A percentile compares a stretch with the other conserved stretches of the same genome.
Conservation (phyloP, 2,888 invertebrate species). For the Miltochrista miniata region DNA sequence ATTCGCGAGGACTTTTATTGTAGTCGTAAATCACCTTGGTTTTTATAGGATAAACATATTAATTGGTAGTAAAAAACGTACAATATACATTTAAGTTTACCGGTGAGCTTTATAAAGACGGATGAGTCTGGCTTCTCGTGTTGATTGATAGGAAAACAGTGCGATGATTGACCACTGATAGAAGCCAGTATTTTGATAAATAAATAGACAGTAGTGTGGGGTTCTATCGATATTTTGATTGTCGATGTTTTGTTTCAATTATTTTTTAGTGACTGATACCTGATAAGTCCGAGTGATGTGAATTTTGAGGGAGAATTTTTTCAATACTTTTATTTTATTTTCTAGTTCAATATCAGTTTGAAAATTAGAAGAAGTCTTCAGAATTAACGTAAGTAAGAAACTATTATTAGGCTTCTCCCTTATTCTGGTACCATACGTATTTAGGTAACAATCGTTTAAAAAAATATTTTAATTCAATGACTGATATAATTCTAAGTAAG, state of each 20-base stretch:
- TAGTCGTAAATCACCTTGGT: slow-evolving; percentile 59
- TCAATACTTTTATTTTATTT: too few species aligned
- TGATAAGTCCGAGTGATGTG: neutral
- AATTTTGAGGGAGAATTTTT: too few species aligned
- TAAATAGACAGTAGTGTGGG: slow-evolving; percentile 65
- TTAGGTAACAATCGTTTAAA: too few species aligned
- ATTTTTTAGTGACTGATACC: neutral
- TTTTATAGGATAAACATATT: slow-evolving; percentile 70
- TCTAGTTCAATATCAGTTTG: too few species aligned
- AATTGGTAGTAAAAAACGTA: slow-evolving; percentile 70
- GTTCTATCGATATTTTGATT: slow-evolving; percentile 28
- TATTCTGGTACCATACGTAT: too few species aligned
- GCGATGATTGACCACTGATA: slow-evolving; percentile 76
- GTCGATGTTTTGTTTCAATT: neutral
- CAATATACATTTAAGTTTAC: slow-evolving; percentile 72
- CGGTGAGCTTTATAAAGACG: slow-evolving; percentile 73
- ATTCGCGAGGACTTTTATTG: slow-evolving; percentile 58
- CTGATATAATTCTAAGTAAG: too few species aligned
- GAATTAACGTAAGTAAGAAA: too few species aligned
- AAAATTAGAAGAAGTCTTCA: too few species aligned
- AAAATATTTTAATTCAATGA: too few species aligned
- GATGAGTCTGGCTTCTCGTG: slow-evolving; percentile 63
- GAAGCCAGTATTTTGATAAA: slow-evolving; percentile 77
- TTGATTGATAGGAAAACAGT: slow-evolving; percentile 75
- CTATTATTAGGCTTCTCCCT: too few species aligned